phyloP scores from a whole-genome alignment of 2,113 vertebrate genomes.

The Panurus biarmicus region DNA sequence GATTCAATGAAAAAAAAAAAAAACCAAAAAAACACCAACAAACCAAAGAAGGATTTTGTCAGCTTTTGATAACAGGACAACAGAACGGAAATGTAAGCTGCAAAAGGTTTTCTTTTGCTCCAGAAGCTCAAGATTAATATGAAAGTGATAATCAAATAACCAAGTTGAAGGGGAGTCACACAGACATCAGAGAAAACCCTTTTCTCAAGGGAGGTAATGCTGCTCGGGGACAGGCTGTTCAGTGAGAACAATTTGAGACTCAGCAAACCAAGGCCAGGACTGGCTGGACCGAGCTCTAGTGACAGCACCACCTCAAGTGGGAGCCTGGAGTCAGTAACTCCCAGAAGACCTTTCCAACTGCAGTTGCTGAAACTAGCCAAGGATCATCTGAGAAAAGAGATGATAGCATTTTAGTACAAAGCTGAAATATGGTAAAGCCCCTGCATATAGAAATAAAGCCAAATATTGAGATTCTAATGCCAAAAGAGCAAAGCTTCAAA shows the following conservation, averaged over 20 bases:
- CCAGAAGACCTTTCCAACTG: not conserved
- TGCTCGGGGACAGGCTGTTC: not conserved
- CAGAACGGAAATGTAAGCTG: not conserved
- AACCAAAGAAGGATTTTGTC: not conserved
- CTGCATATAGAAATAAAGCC: not conserved
- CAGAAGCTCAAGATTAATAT: not conserved
- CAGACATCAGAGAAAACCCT: not conserved
- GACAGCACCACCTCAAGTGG: not conserved
- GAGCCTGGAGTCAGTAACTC: not conserved
- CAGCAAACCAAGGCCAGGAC: not conserved
- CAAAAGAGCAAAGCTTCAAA: not conserved
- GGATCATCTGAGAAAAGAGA: not conserved
- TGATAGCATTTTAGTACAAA: not conserved
- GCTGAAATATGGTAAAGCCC: not conserved
- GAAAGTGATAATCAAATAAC: not conserved
- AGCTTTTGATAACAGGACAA: not conserved
- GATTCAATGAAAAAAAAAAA: not conserved
- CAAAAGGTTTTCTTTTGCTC: not conserved
- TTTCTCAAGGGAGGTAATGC: not conserved
- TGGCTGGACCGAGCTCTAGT: not conserved
- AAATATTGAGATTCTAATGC: not conserved
- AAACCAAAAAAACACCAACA: not conserved
- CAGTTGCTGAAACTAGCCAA: not conserved
- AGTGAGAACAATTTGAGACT: rapidly evolving
- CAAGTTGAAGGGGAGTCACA: not conserved